Percentiles rank a stretch among this genome's conserved stretches.
Conservation (phyloP, 2,797 vertebrate species). For the Florisuga fusca region DNA sequence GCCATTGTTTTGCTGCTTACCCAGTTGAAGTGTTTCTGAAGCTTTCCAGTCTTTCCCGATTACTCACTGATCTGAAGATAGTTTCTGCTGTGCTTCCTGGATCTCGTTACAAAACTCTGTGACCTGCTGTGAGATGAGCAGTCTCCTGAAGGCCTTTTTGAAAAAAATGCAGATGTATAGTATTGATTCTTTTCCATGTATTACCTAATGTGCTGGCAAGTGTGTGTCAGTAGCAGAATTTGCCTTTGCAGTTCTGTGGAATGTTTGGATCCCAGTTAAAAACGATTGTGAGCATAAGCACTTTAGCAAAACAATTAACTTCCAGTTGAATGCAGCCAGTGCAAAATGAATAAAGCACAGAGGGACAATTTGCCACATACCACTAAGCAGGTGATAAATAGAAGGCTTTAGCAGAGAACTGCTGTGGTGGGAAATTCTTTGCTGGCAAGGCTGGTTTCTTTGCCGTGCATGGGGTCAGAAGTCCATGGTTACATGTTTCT, state of each 20-base stretch:
- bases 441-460: neutral
- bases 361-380: neutral
- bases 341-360: neutral
- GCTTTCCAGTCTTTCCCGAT: neutral
- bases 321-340: neutral
- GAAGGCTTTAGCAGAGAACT: neutral
- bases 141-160: neutral
- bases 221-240: neutral
- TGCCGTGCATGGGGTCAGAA: neutral
- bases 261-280: neutral
- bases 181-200: neutral
- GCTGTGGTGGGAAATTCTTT: neutral
- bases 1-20: neutral
- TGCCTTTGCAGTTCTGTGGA: neutral
- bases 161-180: neutral
- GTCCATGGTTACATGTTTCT: accelerated
- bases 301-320: neutral
- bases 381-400: neutral
- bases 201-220: neutral
- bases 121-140: neutral
- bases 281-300: neutral
- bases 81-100: neutral
- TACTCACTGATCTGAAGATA: neutral
- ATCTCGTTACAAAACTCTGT: neutral
- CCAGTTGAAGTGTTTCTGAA: neutral